Evolutionary conservation across 2,797 vertebrate species (phyloP).

Genomic region (Acridotheres tristis): DNA sequence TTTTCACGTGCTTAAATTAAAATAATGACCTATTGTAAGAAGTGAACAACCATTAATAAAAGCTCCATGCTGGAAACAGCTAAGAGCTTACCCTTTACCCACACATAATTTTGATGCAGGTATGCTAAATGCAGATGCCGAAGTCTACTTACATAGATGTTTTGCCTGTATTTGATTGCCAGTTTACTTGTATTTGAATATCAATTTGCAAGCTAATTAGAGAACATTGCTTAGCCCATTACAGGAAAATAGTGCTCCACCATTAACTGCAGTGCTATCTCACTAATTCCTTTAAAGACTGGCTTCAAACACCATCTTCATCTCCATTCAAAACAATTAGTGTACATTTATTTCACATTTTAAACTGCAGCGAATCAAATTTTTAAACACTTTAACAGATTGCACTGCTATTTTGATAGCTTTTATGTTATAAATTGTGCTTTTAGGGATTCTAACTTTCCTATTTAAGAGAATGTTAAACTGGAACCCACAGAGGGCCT

Average conservation of each 20-base stretch:
- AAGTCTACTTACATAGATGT: slow-evolving; percentile 35
- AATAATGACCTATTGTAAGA: neutral
- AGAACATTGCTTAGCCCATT: slow-evolving; percentile 52
- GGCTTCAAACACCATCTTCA: slow-evolving; percentile 30
- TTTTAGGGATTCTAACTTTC: slow-evolving; percentile 52
- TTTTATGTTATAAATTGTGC: slow-evolving; percentile 42
- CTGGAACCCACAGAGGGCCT: slow-evolving; percentile 15
- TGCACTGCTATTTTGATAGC: slow-evolving; percentile 35
- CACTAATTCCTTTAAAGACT: slow-evolving; percentile 38
- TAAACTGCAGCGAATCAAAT: slow-evolving; percentile 37
- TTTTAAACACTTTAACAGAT: slow-evolving; percentile 63
- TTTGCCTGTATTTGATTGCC: slow-evolving; percentile 63
- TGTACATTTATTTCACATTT: slow-evolving; percentile 64
- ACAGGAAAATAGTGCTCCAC: slow-evolving; percentile 46
- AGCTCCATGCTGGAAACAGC: neutral
- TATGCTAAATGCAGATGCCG: slow-evolving; percentile 2
- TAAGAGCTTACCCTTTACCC: neutral
- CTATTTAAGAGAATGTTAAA: slow-evolving; percentile 51
- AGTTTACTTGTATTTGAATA: slow-evolving; percentile 68
- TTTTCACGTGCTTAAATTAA: neutral
- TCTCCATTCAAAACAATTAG: slow-evolving; percentile 56
- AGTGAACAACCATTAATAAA: neutral
- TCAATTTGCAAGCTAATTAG: slow-evolving; percentile 64
- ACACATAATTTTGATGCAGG: neutral
- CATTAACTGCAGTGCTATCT: slow-evolving; percentile 26